phyloP scores from a whole-genome alignment of 1,140 invertebrate genomes.

The Brachionus plicatilis region DNA sequence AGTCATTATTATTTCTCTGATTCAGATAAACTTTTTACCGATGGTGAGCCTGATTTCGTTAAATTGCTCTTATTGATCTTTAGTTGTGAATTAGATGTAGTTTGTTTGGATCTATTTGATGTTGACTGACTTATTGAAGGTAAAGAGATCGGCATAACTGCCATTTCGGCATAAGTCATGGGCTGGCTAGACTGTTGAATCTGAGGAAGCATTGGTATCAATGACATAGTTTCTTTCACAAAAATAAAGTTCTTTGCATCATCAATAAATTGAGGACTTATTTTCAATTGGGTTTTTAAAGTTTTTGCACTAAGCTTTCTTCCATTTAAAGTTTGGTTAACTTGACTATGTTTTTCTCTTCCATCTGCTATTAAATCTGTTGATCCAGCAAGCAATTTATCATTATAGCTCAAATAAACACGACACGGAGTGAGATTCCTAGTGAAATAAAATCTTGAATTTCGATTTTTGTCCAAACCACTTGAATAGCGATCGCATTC shows the following conservation, averaged over 20 bases:
- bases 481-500: background rate
- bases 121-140: background rate
- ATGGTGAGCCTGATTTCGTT: background rate
- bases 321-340: background rate
- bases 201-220: slow-evolving; percentile 2
- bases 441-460: slow-evolving; percentile 17
- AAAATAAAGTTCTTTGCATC: slow-evolving; percentile 31
- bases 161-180: slow-evolving; percentile 23
- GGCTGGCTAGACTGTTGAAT: background rate
- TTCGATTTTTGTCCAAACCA: slow-evolving; percentile 7
- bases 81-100: background rate
- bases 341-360: background rate
- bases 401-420: slow-evolving; percentile 21
- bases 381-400: background rate
- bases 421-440: background rate
- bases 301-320: slow-evolving; percentile 15
- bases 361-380: background rate
- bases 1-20: background rate
- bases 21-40: background rate
- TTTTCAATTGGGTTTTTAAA: slow-evolving; percentile 4
- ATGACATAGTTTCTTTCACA: slow-evolving; percentile 9
- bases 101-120: background rate
- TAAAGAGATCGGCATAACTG: background rate
- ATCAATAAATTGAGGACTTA: slow-evolving; percentile 30
- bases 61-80: background rate